phyloP scores from a whole-genome alignment of 2,797 vertebrate genomes.

The Spheniscus humboldti region DNA sequence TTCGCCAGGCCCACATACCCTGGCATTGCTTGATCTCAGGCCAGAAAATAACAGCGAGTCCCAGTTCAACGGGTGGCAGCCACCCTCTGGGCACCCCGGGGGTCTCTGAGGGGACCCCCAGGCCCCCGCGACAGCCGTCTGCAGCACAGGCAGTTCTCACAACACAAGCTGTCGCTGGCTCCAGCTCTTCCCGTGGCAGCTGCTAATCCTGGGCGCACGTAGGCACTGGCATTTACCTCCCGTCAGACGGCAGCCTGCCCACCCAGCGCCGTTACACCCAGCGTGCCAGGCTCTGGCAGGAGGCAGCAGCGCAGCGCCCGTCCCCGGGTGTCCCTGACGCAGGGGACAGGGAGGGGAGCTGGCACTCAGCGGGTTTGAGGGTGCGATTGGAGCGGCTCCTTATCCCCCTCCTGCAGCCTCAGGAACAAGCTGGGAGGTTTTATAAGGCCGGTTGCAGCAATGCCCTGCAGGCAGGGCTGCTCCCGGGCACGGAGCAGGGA shows the following conservation, averaged over 20 bases:
- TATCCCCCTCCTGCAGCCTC: background rate
- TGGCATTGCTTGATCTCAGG: background rate
- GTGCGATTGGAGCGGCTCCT: background rate
- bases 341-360: background rate
- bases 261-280: background rate
- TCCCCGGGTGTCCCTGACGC: background rate
- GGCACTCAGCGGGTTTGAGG: background rate
- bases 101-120: background rate
- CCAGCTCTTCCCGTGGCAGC: background rate
- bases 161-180: background rate
- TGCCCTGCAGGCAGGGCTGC: background rate
- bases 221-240: background rate
- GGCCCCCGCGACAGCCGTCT: accelerated
- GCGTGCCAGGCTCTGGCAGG: background rate
- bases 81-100: accelerated
- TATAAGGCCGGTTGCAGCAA: accelerated
- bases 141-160: background rate
- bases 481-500: background rate
- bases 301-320: background rate
- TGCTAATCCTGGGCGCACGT: accelerated
- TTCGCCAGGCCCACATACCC: background rate
- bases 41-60: background rate
- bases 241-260: background rate
- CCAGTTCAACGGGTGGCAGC: background rate
- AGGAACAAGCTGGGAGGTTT: background rate